Conservation (phyloP, 2,797 vertebrate species). For the Poeciliopsis gracilis region DNA sequence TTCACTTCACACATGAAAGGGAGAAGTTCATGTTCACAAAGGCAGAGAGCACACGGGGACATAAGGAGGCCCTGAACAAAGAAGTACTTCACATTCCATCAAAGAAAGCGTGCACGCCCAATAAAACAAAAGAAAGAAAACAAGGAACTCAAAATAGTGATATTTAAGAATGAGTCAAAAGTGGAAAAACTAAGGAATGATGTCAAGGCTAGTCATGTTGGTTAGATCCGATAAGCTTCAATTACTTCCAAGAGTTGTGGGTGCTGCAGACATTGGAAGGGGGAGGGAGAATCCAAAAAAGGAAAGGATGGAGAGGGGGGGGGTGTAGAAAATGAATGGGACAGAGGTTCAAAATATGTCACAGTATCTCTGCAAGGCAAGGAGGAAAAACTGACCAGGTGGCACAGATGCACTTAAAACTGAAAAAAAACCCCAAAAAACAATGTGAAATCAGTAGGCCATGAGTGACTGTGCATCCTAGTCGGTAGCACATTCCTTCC, state of each 20-base stretch:
- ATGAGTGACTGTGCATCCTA: not conserved
- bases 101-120: constrained; percentile 29
- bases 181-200: constrained; percentile 15
- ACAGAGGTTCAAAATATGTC: constrained; percentile 60
- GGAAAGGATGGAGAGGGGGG: constrained; percentile 56
- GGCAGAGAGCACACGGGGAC: constrained; percentile 44
- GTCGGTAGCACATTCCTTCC: constrained; percentile 18
- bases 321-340: constrained; percentile 69
- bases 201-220: constrained; percentile 25
- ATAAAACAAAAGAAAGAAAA: not conserved
- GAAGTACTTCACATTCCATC: constrained; percentile 67
- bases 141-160: constrained; percentile 2
- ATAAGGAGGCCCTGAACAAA: constrained; percentile 57
- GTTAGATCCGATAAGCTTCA: constrained; percentile 41
- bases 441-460: constrained; percentile 12
- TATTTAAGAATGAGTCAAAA: constrained; percentile 14
- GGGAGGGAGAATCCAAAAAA: constrained; percentile 53
- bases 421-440: constrained; percentile 26
- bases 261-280: constrained; percentile 54
- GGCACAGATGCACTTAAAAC: constrained; percentile 37
- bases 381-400: constrained; percentile 51
- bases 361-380: constrained; percentile 47
- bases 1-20: constrained; percentile 39
- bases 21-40: constrained; percentile 58
- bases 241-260: constrained; percentile 50